Percentiles rank a stretch among this genome's conserved stretches.
Conservation (phyloP, 37 sponge, comb jelly and placozoan genomes). For the Beroe ovata region DNA sequence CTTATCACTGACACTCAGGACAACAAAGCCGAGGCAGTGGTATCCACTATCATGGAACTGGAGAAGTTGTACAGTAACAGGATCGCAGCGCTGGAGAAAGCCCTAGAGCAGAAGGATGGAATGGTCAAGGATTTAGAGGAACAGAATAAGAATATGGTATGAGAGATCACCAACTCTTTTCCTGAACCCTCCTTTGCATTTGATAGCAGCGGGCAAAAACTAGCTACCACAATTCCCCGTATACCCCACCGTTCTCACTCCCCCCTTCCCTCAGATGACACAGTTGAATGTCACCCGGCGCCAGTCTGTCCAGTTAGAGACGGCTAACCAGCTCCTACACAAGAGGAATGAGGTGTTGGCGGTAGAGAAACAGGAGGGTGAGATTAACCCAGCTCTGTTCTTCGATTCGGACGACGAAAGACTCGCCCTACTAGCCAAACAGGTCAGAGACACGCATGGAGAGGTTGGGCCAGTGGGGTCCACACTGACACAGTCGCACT, state of each 20-base stretch:
- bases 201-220: too few species aligned
- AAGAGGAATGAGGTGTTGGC: constrained; percentile 54
- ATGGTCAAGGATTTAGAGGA: constrained; percentile 65
- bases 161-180: too few species aligned
- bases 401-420: constrained; percentile 52
- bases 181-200: too few species aligned
- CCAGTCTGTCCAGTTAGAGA: constrained; percentile 56
- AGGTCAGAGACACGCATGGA: too few species aligned
- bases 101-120: constrained; percentile 38
- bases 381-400: constrained; percentile 44
- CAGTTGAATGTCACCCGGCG: constrained; percentile 57
- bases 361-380: constrained; percentile 47
- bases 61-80: constrained; percentile 66
- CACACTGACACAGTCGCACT: too few species aligned
- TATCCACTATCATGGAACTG: constrained; percentile 53
- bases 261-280: neutral
- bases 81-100: constrained; percentile 47
- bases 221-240: too few species aligned
- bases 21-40: constrained; percentile 44
- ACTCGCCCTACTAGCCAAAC: constrained; percentile 61
- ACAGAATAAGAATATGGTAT: constrained; percentile 56
- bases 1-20: too few species aligned
- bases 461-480: too few species aligned
- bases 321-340: constrained; percentile 61
- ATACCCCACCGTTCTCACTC: neutral